Base-by-base conservation (phyloP, 23 tunicate species). In the Corella eumyota region DNA sequence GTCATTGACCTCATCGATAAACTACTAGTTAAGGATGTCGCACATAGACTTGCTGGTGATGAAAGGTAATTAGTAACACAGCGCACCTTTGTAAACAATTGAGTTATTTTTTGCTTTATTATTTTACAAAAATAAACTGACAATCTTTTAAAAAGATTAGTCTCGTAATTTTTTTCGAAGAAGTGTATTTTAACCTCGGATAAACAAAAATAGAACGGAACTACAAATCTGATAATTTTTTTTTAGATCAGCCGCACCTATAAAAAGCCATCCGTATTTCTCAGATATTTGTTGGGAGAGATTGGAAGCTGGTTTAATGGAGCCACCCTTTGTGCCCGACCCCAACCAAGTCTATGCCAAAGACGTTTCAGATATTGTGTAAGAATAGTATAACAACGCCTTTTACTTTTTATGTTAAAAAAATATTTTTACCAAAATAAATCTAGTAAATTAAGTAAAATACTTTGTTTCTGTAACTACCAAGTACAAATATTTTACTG, bases 221-320 rank as follows among this genome's bases (percentile, higher is more conserved):
- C n/a, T n/a, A n/a, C n/a, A n/a, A n/a, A n/a, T n/a, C n/a, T n/a
- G n/a, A n/a, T n/a, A n/a, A n/a, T n/a, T n/a, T n/a, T n/a, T n/a
- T n/a, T n/a, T n/a, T 69, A 82, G 92, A 26, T 82, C 92, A 34
- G 92, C 83, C 0, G 84, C 69, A 33, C 51, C 66, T 2, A 75
- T 84, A 26, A 75, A 68, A 56, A 53, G 80, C 19, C 94, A 84
- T 47, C 83, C 94, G 24, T 84, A 84, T 53, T 84, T 84, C 57
- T 47, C 66, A 21, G 94, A 84, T 34, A 46, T 84, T n/a, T 69
- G 75, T 38, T 84, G 94, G 94, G 94, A 75, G 34, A 45, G 82
- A 31, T 62, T 84, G 30, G 94, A 84, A 57, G 94, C 94, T 3
- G 94, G 94, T 1, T 50, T 75, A 9, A 69, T 75, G 4, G 67